phyloP scores from a whole-genome alignment of 2,797 vertebrate species.

The Otus scops region DNA sequence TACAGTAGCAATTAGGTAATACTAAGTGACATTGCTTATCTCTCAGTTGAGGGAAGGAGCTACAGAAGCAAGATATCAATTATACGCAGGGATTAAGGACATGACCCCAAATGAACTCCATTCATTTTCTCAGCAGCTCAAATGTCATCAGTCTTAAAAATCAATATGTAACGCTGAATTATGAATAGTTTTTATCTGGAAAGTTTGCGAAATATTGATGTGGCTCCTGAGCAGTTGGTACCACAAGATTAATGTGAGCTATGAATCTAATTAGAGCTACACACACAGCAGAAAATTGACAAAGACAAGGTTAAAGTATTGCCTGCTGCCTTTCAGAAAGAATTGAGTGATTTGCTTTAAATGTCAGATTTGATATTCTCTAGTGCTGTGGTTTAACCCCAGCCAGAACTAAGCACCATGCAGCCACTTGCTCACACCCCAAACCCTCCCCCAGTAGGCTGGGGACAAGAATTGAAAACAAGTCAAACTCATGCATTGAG shows the following conservation, averaged over 20 bases:
- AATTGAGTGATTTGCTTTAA: not conserved
- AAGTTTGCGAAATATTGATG: slow-evolving; percentile 19
- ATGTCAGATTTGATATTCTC: not conserved
- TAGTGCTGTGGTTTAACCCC: not conserved
- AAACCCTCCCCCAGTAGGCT: too few species aligned
- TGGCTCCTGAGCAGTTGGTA: not conserved
- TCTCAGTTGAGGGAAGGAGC: not conserved
- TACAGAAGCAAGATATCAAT: not conserved
- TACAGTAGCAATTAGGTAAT: not conserved
- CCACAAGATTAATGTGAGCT: not conserved
- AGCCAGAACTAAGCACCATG: too few species aligned
- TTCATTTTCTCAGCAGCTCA: slow-evolving; percentile 46
- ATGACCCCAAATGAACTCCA: not conserved
- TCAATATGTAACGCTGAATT: slow-evolving; percentile 36
- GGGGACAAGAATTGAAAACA: too few species aligned
- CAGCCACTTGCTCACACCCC: too few species aligned
- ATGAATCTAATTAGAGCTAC: slow-evolving; percentile 32
- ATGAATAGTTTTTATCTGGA: slow-evolving; percentile 24
- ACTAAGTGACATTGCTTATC: not conserved
- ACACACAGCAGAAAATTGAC: not conserved
- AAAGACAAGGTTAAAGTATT: slow-evolving; percentile 15
- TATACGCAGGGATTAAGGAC: not conserved
- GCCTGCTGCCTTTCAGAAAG: not conserved
- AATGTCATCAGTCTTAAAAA: slow-evolving; percentile 39
- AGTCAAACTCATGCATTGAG: too few species aligned